Evolutionary conservation across 2,797 vertebrate genomes (phyloP).

Genomic region (Sebastes itinus): DNA sequence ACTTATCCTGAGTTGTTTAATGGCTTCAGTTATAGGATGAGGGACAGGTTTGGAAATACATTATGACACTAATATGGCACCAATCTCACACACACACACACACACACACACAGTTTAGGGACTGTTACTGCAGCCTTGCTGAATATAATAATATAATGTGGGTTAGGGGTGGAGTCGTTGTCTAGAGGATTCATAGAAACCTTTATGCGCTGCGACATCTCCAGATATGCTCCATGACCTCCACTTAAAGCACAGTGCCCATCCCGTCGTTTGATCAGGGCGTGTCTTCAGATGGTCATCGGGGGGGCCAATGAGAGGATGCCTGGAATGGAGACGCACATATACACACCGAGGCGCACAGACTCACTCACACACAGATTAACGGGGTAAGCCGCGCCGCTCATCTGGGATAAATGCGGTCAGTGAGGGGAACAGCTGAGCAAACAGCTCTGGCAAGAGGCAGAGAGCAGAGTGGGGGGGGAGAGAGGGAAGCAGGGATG

Average conservation of each 20-base stretch:
- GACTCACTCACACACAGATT: constrained; percentile 66
- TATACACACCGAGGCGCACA: neutral
- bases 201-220: constrained; percentile 19
- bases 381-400: constrained; percentile 70
- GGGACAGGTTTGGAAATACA: constrained; percentile 2
- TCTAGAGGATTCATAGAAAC: constrained; percentile 1
- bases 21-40: neutral
- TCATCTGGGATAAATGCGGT: constrained; percentile 82
- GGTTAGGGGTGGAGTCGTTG: neutral
- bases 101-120: neutral
- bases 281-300: constrained; percentile 69
- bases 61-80: neutral
- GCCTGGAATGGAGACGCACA: constrained; percentile 39
- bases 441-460: constrained; percentile 72
- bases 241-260: constrained; percentile 19
- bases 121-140: neutral
- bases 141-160: neutral
- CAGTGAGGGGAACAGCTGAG: constrained; percentile 77
- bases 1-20: neutral
- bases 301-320: constrained; percentile 57
- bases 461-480: constrained; percentile 58
- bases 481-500: constrained; percentile 59
- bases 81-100: neutral
- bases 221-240: constrained; percentile 33
- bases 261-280: constrained; percentile 54